phyloP scores from a whole-genome alignment of 2,888 invertebrate genomes.

The Dascillus cervinus region DNA sequence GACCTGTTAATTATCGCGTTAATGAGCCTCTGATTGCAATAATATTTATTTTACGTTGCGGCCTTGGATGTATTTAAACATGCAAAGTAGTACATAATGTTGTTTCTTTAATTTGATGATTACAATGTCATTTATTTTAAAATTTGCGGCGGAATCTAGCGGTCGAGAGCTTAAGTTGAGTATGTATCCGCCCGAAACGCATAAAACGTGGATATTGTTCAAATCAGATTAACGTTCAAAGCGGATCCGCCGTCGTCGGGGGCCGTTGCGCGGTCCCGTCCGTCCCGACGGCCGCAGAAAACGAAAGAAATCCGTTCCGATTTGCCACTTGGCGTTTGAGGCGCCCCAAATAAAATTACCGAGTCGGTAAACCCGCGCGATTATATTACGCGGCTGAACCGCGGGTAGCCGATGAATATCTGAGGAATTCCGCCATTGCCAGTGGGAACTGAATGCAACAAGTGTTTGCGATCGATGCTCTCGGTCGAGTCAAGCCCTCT shows the following conservation, averaged over 20 bases:
- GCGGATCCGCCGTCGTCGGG: too few relatives aligned
- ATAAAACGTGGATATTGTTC: not conserved
- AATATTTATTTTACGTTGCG: constrained; percentile 6
- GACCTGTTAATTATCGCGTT: too few relatives aligned
- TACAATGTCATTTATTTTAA: constrained; percentile 34
- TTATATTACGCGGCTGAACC: constrained; percentile 8
- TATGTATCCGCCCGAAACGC: constrained; percentile 9
- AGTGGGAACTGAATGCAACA: constrained; percentile 28
- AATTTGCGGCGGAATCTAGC: constrained; percentile 41
- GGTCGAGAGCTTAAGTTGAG: constrained; percentile 37
- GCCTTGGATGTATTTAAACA: constrained; percentile 25
- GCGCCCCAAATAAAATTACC: not conserved
- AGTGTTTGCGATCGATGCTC: constrained; percentile 28
- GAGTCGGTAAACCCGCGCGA: constrained; percentile 1
- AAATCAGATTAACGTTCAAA: too few relatives aligned
- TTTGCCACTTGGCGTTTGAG: too few relatives aligned
- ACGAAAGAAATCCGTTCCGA: too few relatives aligned
- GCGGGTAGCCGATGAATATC: constrained; percentile 31
- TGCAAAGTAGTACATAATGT: constrained; percentile 40
- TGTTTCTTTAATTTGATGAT: constrained; percentile 38
- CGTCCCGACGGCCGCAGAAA: too few relatives aligned
- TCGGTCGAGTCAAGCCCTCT: constrained; percentile 26
- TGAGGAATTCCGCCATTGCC: constrained; percentile 45
- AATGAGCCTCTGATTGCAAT: too few relatives aligned
- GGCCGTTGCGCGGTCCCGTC: too few relatives aligned